Conservation (phyloP, 2,888 invertebrate species). For the Ormyrus thymus region DNA sequence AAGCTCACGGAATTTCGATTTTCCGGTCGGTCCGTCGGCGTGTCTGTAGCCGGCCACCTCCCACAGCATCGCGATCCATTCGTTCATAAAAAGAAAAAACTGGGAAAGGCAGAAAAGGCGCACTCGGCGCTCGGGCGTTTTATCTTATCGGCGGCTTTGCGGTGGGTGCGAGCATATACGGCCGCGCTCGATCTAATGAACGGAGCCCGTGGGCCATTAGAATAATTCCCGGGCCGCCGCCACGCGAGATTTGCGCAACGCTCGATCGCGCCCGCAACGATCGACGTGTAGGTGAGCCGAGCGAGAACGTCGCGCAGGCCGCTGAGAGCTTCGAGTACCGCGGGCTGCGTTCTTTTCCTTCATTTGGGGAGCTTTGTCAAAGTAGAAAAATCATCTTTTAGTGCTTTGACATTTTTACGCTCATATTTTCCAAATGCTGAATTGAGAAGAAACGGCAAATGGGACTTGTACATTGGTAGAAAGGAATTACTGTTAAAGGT, state of each 20-base stretch:
- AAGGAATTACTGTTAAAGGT: not conserved
- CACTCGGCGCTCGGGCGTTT: slow-evolving; percentile 7
- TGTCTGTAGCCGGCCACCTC: slow-evolving; percentile 8
- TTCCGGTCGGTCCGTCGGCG: slow-evolving; percentile 12
- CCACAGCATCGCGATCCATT: slow-evolving; percentile 27
- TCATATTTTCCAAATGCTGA: too few species aligned
- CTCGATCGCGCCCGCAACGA: slow-evolving; percentile 25
- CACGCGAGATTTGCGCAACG: slow-evolving; percentile 35
- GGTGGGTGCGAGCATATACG: slow-evolving; percentile 11
- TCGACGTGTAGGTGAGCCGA: not conserved
- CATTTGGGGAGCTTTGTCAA: too few species aligned
- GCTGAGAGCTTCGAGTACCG: not conserved
- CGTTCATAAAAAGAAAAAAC: slow-evolving; percentile 9
- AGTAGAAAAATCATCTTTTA: too few species aligned
- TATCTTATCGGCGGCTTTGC: slow-evolving; percentile 36
- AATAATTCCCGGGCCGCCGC: slow-evolving; percentile 43
- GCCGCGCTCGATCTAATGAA: slow-evolving; percentile 38
- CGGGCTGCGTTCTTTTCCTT: too few species aligned
- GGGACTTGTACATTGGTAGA: not conserved
- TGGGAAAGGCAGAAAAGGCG: not conserved
- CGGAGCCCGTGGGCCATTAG: slow-evolving; percentile 31
- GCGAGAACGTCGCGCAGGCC: not conserved
- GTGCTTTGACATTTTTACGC: too few species aligned
- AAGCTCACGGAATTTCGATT: slow-evolving; percentile 39
- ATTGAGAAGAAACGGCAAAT: too few species aligned